Evolutionary conservation across 2,888 invertebrate species (phyloP).

Genomic region (Drosophila eohydei): DNA sequence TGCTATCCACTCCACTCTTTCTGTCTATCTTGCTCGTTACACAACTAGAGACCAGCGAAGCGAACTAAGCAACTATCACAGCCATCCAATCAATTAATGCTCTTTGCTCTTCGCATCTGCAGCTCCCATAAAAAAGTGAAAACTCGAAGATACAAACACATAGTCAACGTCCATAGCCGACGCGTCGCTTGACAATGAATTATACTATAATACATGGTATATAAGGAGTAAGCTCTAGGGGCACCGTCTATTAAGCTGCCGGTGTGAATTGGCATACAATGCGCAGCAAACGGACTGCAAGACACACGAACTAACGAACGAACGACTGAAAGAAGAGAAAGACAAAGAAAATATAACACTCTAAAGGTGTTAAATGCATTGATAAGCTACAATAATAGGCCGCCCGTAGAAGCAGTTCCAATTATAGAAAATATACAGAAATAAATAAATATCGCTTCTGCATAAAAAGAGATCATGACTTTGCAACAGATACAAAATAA

Average conservation of each 20-base stretch:
- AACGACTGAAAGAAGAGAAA: background rate
- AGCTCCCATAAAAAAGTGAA: slow-evolving; percentile 50
- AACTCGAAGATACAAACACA: slow-evolving; percentile 37
- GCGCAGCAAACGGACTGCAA: slow-evolving; percentile 11
- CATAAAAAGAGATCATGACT: slow-evolving; percentile 15
- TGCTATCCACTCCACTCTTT: background rate
- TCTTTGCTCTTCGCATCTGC: slow-evolving; percentile 58
- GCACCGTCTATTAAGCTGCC: slow-evolving; percentile 19
- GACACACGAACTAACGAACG: slow-evolving; percentile 7
- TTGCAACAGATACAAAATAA: background rate
- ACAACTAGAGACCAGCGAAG: slow-evolving; percentile 53
- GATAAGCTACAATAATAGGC: slow-evolving; percentile 23
- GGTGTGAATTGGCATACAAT: slow-evolving; percentile 38
- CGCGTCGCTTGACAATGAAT: slow-evolving; percentile 67
- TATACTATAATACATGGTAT: slow-evolving; percentile 42
- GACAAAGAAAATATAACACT: slow-evolving; percentile 20
- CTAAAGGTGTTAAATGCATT: slow-evolving; percentile 43
- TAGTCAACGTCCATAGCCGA: slow-evolving; percentile 25
- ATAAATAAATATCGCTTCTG: slow-evolving; percentile 1
- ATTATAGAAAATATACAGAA: background rate
- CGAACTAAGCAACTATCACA: slow-evolving; percentile 57
- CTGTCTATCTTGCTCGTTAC: slow-evolving; percentile 37
- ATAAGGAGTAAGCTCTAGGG: slow-evolving; percentile 19
- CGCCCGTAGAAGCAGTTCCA: slow-evolving; percentile 17
- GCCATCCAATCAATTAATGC: slow-evolving; percentile 75